phyloP scores from a whole-genome alignment of 1,140 invertebrate species.

The Uloborus diversus region DNA sequence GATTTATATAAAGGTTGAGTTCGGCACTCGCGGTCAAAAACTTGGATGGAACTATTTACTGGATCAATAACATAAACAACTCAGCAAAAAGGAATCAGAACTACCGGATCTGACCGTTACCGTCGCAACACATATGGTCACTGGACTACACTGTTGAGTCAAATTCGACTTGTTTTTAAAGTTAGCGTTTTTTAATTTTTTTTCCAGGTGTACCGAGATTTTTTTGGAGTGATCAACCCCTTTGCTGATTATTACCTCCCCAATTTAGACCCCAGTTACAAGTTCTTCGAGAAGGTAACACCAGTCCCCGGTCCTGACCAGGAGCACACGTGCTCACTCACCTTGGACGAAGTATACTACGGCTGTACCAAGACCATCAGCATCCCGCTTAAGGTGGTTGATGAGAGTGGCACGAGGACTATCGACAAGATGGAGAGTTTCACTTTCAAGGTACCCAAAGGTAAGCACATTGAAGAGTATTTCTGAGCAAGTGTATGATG shows the following conservation, averaged over 20 bases:
- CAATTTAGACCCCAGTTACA: slow-evolving; percentile 32
- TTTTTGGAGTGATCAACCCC: slow-evolving; percentile 39
- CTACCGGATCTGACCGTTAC: no score
- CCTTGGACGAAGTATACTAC: slow-evolving; percentile 32
- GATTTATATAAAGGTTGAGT: no score
- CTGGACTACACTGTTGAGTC: no score
- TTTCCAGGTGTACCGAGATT: slow-evolving; percentile 33
- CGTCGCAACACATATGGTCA: no score
- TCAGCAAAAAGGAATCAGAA: no score
- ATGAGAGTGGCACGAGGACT: slow-evolving; percentile 7
- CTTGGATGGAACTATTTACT: no score
- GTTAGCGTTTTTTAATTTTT: no score
- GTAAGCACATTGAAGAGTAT: neutral
- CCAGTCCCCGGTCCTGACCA: slow-evolving; percentile 9
- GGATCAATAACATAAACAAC: no score
- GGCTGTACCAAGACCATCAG: slow-evolving; percentile 27
- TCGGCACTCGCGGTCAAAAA: no score
- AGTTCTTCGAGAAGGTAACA: slow-evolving; percentile 13
- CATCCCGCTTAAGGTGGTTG: neutral
- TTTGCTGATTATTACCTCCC: slow-evolving; percentile 42
- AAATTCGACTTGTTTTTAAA: no score
- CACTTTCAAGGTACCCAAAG: slow-evolving; percentile 29
- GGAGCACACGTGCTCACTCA: neutral
- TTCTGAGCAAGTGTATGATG: no score
- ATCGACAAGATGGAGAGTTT: neutral